Base-by-base conservation (phyloP, 1,140 invertebrate species). In the Drosophila triauraria region DNA sequence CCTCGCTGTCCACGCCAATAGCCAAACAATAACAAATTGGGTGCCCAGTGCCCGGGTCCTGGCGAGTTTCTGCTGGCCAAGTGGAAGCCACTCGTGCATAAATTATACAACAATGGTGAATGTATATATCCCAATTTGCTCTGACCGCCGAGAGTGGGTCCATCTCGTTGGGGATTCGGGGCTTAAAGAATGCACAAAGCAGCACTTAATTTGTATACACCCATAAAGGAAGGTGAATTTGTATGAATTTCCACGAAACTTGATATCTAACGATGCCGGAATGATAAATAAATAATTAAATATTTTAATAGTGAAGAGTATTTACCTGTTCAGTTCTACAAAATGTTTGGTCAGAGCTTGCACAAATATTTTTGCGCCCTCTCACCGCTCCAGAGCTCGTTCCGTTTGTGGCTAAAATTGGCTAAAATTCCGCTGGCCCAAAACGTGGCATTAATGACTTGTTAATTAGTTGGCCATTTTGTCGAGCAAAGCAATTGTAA, bases 381-480 rank as follows among this genome's bases (percentile, higher is more conserved):
- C 30, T 60, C 48, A 20, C 0, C 20, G 20, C 20, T 20, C 20
- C 20, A 20, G 20, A 20, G 20, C 20, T 20, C 51, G 25, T 64
- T 65, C 54, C 71, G 30, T 25, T 56, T 65, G 60, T 57, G 70
- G 60, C 59, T 32, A 35, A 4, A 61, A 70, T 62, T 78, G 44
- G 40, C 50, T 56, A 56, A 40, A 56, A 40, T 40, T 59, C n/a
- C 25, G 35, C 32, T 58, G 53, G 51, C 5, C 43, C 8, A 43
- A 25, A 76, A 57, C 44, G 43, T 65, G 42, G 38, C 72, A 65
- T 58, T 77, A 77, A 78, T 68, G 42, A 43, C 56, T 78, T 78
- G 38, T 78, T 78, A 78, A 78, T 78, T 78, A 75, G 75, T 58
- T 78, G 64, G 46, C 51, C 75, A 78, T 78, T 78, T 78, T 62